phyloP scores from a whole-genome alignment of 2,113 vertebrate species.

The Acanthochromis polyacanthus region DNA sequence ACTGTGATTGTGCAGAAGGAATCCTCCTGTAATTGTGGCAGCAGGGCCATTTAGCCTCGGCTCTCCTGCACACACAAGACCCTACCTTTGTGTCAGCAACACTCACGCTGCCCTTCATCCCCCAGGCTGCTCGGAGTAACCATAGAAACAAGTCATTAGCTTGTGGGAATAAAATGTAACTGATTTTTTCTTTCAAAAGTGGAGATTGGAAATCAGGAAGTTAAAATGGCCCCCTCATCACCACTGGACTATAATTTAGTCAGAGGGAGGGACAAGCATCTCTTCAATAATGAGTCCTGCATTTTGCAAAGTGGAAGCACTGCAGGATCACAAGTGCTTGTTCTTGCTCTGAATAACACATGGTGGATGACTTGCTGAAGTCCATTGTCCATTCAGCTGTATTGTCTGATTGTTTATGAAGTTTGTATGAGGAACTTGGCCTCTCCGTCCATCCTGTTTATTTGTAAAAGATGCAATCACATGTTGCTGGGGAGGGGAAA shows the following conservation, averaged over 20 bases:
- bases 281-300: constrained; percentile 44
- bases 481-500: constrained; percentile 2
- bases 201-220: constrained; percentile 68
- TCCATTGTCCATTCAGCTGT: constrained; percentile 34
- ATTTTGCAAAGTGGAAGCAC: constrained; percentile 37
- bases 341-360: constrained; percentile 33
- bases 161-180: constrained; percentile 70
- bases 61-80: constrained; percentile 54
- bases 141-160: constrained; percentile 79
- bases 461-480: constrained; percentile 24
- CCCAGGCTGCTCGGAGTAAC: constrained; percentile 70
- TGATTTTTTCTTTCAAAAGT: constrained; percentile 68
- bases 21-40: constrained; percentile 76
- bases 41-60: constrained; percentile 57
- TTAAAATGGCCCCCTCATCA: constrained; percentile 62
- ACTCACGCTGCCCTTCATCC: constrained; percentile 64
- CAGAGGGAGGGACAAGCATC: constrained; percentile 38
- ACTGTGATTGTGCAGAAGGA: constrained; percentile 76
- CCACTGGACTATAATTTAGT: constrained; percentile 64
- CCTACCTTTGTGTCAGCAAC: constrained; percentile 71
- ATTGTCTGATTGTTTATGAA: constrained; percentile 36
- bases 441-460: constrained; percentile 25
- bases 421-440: constrained; percentile 12
- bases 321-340: constrained; percentile 41
- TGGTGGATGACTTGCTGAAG: constrained; percentile 40